Evolutionary conservation across 2,888 invertebrate genomes (phyloP).

Genomic region (Panopea generosa): DNA sequence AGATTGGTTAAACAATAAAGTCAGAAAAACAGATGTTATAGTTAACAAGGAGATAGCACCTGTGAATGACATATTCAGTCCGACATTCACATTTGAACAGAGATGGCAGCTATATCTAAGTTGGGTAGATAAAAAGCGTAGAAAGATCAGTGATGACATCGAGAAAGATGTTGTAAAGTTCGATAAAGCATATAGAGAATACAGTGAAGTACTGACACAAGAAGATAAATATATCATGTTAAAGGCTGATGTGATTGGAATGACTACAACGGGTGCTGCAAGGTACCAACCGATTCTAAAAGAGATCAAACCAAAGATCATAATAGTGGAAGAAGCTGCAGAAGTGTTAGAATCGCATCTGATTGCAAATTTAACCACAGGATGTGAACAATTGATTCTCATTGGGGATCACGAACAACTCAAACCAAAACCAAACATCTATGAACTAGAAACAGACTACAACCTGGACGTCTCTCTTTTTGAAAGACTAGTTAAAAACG

Average conservation of each 20-base stretch:
- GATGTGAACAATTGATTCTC: constrained; percentile 93
- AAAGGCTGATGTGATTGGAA: constrained; percentile 77
- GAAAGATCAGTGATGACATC: constrained; percentile 47
- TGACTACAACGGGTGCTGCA: constrained; percentile 84
- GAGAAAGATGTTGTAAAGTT: constrained; percentile 34
- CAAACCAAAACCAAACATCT: constrained; percentile 90
- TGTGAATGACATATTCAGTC: no score
- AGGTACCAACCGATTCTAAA: constrained; percentile 73
- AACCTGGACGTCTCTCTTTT: constrained; percentile 92
- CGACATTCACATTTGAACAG: constrained; percentile 55
- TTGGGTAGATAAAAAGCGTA: constrained; percentile 79
- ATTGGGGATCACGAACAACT: constrained; percentile 94
- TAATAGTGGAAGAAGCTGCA: constrained; percentile 94
- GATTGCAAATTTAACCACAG: constrained; percentile 90
- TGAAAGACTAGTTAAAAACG: constrained; percentile 91
- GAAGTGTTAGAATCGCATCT: constrained; percentile 95
- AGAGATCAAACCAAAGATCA: constrained; percentile 83
- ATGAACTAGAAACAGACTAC: constrained; percentile 88
- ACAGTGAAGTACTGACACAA: constrained; percentile 41
- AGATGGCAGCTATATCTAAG: constrained; percentile 86
- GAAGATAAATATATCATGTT: constrained; percentile 74
- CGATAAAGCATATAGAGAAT: constrained; percentile 25
- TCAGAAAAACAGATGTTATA: no score
- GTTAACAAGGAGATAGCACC: no score
- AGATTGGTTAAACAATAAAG: no score